Evolutionary conservation across 2,797 vertebrate genomes (phyloP), one percentile per base, ranked within the genome.

Genomic region (Diplodus puntazzo): DNA sequence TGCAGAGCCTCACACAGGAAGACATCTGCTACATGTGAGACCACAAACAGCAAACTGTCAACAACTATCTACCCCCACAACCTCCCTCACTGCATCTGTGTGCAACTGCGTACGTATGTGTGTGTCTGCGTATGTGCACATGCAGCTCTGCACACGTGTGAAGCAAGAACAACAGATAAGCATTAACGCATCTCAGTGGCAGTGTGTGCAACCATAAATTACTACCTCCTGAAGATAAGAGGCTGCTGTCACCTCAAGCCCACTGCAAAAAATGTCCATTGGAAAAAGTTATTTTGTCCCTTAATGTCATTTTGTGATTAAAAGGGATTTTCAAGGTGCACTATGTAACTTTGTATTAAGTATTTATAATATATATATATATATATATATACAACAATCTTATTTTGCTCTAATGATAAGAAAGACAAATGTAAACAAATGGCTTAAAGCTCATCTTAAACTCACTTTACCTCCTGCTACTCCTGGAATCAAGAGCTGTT

Each of bases 11-110:
- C 83, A 74, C 84, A 92, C 91, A 93, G 93, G 92, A 94, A 94
- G 89, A 94, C 92, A 94, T 92, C 91, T 93, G 91, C 87, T 92
- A 18, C 78, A 74, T 50, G 81, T 20, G 65, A 82, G 85, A 91
- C 92, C 90, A 87, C 90, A 92, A 87, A 90, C 91, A 92, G 89
- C 87, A 92, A 94, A 94, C 92, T 92, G 92, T 92, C 91, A 93
- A 92, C 87, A 89, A 91, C 90, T 79, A 87, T 83, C 86, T 88
- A 9, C 82, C 75, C 84, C 77, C 79, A 75, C 77, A 82, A 46
- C 80, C 90, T 87, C 65, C 73, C 58, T 73, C 68, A 0, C n/a
- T 67, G n/a, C 0, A 23, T 62, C 55, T 42, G 54, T 61, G 53
- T 60, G 52, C 8, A 5, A 34, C 34, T 34, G 8, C 66, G 43